These are phyloP conservation scores for Acleris cristana DNA, from an alignment of 2,888 invertebrate species.

Conservation along the genomic window DNA sequence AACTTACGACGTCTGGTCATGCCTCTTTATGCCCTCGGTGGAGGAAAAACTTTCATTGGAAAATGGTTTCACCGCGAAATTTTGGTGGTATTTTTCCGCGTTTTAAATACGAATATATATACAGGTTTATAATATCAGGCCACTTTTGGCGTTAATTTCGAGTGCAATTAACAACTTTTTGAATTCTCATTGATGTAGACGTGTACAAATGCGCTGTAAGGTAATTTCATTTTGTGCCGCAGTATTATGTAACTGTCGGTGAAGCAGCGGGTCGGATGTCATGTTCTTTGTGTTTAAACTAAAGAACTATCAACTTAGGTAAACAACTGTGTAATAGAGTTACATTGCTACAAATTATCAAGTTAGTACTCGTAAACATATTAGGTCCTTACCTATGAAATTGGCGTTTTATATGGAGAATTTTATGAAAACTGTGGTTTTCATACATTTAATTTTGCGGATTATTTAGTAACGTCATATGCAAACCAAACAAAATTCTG, in stretches of 20 bases:
- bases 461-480: too few relatives aligned
- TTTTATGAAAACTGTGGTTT: too few relatives aligned
- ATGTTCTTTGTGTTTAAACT: constrained; percentile 10
- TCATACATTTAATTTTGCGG: too few relatives aligned
- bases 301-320: constrained; percentile 2
- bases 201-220: constrained; percentile 41
- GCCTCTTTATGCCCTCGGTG: constrained; percentile 49
- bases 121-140: background rate
- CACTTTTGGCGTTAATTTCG: background rate
- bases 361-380: background rate
- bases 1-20: constrained; percentile 54
- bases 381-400: too few relatives aligned
- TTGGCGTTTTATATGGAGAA: too few relatives aligned
- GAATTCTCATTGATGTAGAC: constrained; percentile 32
- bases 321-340: background rate
- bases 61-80: constrained; percentile 48
- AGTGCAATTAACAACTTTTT: background rate
- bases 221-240: constrained; percentile 55
- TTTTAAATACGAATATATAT: background rate
- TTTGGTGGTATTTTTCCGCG: constrained; percentile 12
- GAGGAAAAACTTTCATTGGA: constrained; percentile 50
- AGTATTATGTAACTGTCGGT: constrained; percentile 61
- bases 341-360: background rate
- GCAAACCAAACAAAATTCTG: too few relatives aligned
- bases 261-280: constrained; percentile 30